Evolutionary conservation across 2,113 vertebrate species (phyloP).

Genomic region (Puntigrus tetrazona): DNA sequence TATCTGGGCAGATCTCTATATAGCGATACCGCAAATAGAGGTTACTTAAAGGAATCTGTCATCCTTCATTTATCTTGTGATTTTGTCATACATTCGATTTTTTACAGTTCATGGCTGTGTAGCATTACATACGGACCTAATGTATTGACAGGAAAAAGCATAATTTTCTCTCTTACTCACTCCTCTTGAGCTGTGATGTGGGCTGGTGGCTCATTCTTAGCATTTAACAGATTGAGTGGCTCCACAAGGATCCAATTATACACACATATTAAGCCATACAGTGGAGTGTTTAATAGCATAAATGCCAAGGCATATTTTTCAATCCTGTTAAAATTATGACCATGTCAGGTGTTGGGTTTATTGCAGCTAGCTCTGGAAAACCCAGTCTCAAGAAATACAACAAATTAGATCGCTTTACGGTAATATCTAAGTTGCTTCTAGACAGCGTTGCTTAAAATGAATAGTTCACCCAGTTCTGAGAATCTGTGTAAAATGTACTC

Average conservation of each 20-base stretch:
- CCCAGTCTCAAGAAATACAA: neutral
- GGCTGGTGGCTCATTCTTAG: conserved; percentile 19
- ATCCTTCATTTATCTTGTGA: neutral
- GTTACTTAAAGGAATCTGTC: neutral
- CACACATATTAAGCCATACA: conserved; percentile 39
- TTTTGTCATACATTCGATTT: neutral
- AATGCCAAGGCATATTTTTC: conserved; percentile 6
- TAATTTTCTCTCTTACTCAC: neutral
- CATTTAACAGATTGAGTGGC: conserved; percentile 32
- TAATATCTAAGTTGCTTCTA: neutral
- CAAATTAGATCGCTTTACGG: neutral
- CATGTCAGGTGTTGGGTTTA: neutral
- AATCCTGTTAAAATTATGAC: conserved; percentile 21
- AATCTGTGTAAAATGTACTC: no score
- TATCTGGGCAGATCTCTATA: neutral
- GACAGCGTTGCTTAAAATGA: neutral
- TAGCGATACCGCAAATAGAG: neutral
- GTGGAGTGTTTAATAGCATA: conserved; percentile 33
- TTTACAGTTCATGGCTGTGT: neutral
- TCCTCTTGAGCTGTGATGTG: conserved; percentile 24
- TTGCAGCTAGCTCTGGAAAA: neutral
- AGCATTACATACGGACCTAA: neutral
- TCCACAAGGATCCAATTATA: conserved; percentile 45
- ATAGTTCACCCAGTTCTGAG: no score
- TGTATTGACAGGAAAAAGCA: neutral